These are phyloP conservation scores for Myotis lucifugus DNA, from an alignment of 2,113 vertebrate genomes.

Conservation along the genomic window DNA sequence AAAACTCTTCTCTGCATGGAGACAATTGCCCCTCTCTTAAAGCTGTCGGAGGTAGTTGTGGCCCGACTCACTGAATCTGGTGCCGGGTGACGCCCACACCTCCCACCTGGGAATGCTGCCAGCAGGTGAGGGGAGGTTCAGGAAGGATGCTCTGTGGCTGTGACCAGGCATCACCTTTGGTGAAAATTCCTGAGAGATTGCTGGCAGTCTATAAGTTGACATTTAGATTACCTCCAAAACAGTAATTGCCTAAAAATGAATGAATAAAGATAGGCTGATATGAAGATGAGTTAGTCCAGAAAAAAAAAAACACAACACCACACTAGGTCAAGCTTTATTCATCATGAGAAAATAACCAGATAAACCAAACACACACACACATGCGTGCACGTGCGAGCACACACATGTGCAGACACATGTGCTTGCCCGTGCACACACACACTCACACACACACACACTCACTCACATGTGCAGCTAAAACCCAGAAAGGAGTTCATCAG, in stretches of 20 bases:
- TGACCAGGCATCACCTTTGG: background rate
- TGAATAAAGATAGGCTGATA: conserved; percentile 12
- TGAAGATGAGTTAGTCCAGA: conserved; percentile 25
- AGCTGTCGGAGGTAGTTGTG: background rate
- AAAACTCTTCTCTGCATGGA: background rate
- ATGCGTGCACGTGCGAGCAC: no score
- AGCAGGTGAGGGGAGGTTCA: background rate
- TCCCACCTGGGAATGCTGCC: background rate
- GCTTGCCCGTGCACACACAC: no score
- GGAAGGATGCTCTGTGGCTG: background rate
- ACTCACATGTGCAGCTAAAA: background rate
- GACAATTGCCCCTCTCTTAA: background rate
- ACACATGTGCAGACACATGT: no score
- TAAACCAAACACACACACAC: background rate
- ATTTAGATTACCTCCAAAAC: background rate
- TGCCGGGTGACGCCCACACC: background rate
- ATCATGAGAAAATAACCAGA: background rate
- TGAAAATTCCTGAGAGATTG: background rate
- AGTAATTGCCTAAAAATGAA: background rate
- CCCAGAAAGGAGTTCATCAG: background rate
- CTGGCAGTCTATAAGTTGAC: background rate
- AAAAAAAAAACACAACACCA: background rate
- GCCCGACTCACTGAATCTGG: background rate
- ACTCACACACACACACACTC: no score
- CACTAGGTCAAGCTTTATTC: background rate